Percentiles rank a stretch among this genome's conserved stretches.
Evolutionary conservation across 2,113 vertebrate species (phyloP).

Genomic region (Bufo gargarizans): DNA sequence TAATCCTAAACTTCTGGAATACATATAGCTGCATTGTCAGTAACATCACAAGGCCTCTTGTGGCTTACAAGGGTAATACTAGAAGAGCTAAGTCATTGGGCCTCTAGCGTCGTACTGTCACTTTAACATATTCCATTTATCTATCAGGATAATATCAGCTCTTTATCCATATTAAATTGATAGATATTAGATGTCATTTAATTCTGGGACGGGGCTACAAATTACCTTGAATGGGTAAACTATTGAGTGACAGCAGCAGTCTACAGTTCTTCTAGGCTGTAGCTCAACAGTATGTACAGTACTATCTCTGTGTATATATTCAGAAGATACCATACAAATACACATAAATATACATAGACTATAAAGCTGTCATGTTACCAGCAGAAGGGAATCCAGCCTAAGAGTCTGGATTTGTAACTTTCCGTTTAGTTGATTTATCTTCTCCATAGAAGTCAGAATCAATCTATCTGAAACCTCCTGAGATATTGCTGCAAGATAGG

Average conservation of each 20-base stretch:
- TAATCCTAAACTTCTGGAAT: background rate
- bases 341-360: background rate
- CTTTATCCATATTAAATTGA: background rate
- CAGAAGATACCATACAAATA: background rate
- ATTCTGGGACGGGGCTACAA: too few species aligned
- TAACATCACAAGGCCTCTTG: background rate
- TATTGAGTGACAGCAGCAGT: too few species aligned
- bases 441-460: background rate
- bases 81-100: background rate
- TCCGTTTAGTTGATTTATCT: background rate
- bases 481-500: slow-evolving; percentile 51
- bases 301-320: background rate
- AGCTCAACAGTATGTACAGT: background rate
- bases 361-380: background rate
- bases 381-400: background rate
- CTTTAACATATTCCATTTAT: background rate
- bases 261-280: too few species aligned
- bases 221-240: too few species aligned
- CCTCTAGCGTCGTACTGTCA: background rate
- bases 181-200: too few species aligned
- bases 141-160: background rate
- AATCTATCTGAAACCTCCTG: slow-evolving; percentile 14
- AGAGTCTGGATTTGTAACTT: background rate
- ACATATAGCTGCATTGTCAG: background rate
- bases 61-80: background rate